phyloP scores from a whole-genome alignment of 2,888 invertebrate genomes.

The Mythimna ferrago region DNA sequence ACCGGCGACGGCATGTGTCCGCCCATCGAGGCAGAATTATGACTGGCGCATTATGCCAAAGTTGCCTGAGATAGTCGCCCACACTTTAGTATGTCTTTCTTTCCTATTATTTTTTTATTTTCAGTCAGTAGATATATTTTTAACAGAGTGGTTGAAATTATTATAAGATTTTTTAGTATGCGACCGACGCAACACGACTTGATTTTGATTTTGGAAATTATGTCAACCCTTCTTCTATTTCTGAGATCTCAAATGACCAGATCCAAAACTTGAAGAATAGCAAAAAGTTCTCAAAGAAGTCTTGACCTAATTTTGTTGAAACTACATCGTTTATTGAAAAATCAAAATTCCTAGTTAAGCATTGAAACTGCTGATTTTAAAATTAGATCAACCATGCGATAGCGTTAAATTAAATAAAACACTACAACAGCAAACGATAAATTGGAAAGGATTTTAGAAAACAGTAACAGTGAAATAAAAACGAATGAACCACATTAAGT shows the following conservation, averaged over 20 bases:
- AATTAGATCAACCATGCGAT: too few relatives aligned
- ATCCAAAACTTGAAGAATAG: too few relatives aligned
- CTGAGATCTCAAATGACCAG: neutral
- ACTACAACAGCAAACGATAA: too few relatives aligned
- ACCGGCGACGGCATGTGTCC: slow-evolving; percentile 14
- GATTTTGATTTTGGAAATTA: neutral
- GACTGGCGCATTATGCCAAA: slow-evolving; percentile 32
- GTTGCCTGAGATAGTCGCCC: neutral
- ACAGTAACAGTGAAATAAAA: slow-evolving; percentile 9
- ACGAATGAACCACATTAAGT: slow-evolving; percentile 8
- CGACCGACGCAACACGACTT: neutral
- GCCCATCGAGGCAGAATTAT: slow-evolving; percentile 20
- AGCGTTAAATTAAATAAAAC: too few relatives aligned
- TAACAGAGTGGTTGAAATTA: neutral
- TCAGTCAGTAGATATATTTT: neutral
- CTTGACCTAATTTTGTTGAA: too few relatives aligned
- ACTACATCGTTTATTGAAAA: too few relatives aligned
- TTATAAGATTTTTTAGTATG: neutral
- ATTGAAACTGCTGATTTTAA: too few relatives aligned
- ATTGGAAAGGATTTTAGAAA: neutral
- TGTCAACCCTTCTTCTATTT: neutral
- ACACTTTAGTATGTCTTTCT: neutral
- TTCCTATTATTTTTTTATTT: neutral
- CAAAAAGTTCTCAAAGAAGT: too few relatives aligned
- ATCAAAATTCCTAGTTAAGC: too few relatives aligned